A percentile compares a stretch with the other conserved stretches of the same genome.
Conservation (phyloP, 2,113 vertebrate species). For the Dasyurus viverrinus region DNA sequence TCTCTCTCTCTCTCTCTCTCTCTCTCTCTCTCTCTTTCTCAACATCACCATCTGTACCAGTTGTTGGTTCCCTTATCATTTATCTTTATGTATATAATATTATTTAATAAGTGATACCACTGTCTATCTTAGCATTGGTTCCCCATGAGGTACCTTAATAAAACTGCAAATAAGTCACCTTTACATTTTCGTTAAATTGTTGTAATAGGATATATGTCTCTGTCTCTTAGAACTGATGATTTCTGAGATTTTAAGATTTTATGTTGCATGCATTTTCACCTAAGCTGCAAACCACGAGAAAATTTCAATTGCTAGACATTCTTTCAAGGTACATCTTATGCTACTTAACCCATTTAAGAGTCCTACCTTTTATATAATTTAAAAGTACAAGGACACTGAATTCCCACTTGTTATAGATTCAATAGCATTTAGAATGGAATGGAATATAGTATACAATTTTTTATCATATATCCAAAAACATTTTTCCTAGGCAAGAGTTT, state of each 20-base stretch:
- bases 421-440: background rate
- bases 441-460: background rate
- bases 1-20: too few relatives aligned
- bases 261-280: slow-evolving; percentile 8
- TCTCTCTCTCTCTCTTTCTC: too few relatives aligned
- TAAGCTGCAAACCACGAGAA: background rate
- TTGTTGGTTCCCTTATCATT: background rate
- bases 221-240: too few relatives aligned
- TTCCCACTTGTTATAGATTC: background rate
- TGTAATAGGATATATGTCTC: too few relatives aligned
- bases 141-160: background rate
- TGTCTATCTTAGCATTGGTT: background rate
- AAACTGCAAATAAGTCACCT: background rate
- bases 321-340: background rate
- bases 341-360: slow-evolving; percentile 31
- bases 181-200: too few relatives aligned
- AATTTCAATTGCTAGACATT: slow-evolving; percentile 29
- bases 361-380: background rate
- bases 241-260: background rate
- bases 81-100: background rate
- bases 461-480: background rate
- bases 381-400: slow-evolving; percentile 33
- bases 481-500: slow-evolving; percentile 13
- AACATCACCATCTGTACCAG: background rate
- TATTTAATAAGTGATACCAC: background rate